These are phyloP conservation scores for Agonum fuliginosum DNA, from an alignment of 2,888 invertebrate genomes.

Conservation along the genomic window DNA sequence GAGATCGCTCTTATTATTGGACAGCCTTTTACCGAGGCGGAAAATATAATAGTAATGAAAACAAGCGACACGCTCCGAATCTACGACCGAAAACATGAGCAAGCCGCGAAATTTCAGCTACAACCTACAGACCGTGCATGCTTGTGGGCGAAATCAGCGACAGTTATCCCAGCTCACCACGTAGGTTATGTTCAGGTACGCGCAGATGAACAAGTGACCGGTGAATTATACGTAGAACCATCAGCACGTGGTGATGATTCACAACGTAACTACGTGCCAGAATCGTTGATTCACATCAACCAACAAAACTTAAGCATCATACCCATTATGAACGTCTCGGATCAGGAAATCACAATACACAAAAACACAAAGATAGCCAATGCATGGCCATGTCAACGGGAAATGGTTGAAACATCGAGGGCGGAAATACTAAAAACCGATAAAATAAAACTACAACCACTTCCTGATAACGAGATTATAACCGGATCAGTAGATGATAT, in stretches of 20 bases:
- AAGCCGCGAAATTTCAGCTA: neutral
- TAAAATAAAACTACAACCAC: neutral
- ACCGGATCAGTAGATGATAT: constrained; percentile 63
- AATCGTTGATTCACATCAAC: neutral
- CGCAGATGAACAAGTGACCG: neutral
- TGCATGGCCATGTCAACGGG: constrained; percentile 54
- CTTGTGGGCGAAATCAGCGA: constrained; percentile 20
- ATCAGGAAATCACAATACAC: constrained; percentile 39
- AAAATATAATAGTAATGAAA: constrained; percentile 61
- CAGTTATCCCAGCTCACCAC: constrained; percentile 5
- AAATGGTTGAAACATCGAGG: neutral
- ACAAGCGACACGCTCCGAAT: constrained; percentile 11
- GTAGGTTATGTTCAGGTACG: neutral
- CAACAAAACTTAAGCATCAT: neutral
- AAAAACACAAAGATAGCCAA: constrained; percentile 6
- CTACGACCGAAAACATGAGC: neutral
- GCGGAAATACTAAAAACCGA: neutral
- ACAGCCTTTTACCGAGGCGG: constrained; percentile 62
- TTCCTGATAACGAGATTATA: constrained; percentile 58
- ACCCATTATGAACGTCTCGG: constrained; percentile 60
- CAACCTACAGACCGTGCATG: neutral
- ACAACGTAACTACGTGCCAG: neutral
- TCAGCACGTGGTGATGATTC: neutral
- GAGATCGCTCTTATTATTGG: constrained; percentile 62
- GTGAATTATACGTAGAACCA: neutral